These are phyloP conservation scores for Melanaphis sacchari DNA, from an alignment of 1,140 invertebrate genomes.

Conservation along the genomic window DNA sequence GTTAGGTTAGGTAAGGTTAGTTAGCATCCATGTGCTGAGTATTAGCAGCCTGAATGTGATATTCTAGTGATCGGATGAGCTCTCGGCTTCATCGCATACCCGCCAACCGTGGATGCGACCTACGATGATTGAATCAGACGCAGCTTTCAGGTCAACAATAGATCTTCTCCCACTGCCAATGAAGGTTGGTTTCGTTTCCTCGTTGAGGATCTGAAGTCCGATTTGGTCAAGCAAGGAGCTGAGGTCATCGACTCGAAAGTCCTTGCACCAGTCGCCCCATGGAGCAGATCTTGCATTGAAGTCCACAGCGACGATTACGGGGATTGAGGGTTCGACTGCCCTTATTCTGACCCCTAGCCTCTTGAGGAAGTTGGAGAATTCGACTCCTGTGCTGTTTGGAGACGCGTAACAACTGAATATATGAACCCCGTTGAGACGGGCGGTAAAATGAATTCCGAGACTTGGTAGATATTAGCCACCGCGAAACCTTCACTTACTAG, in stretches of 20 bases:
- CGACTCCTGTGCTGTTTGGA: not conserved
- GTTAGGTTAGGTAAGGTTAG: no score
- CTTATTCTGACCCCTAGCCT: not conserved
- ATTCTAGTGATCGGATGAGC: not conserved
- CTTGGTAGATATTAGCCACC: rapidly evolving
- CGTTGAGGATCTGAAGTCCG: not conserved
- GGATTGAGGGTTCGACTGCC: rapidly evolving
- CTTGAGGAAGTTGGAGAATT: not conserved
- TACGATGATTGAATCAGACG: not conserved
- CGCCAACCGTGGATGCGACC: not conserved
- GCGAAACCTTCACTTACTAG: rapidly evolving
- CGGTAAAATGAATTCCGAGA: not conserved
- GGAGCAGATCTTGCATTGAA: not conserved
- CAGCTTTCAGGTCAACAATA: not conserved
- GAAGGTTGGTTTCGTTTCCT: not conserved
- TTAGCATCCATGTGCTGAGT: no score
- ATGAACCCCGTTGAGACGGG: not conserved
- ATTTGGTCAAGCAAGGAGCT: not conserved
- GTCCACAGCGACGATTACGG: not conserved
- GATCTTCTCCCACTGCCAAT: not conserved
- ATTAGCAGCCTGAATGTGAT: no score
- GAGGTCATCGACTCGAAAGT: not conserved
- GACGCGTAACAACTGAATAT: not conserved
- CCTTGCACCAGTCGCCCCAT: not conserved
- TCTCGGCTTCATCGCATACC: not conserved